Evolutionary conservation across 2,113 vertebrate genomes (phyloP), one percentile per base, ranked within the genome.

Genomic region (Nerophis lumbriciformis): DNA sequence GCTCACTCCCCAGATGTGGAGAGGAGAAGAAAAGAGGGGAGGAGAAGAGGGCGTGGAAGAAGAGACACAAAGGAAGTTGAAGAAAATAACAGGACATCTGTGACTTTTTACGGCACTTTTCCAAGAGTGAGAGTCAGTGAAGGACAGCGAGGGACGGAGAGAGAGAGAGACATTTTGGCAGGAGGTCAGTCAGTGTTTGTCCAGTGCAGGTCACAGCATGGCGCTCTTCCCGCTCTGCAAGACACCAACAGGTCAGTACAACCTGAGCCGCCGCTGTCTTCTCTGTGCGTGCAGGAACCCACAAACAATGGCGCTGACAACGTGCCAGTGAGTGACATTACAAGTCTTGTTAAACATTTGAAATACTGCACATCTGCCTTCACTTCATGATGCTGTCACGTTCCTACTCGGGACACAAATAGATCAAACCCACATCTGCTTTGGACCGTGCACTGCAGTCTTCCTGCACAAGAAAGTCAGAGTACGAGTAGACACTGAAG

Each of bases 231-330:
- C 55, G 14, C 71, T 81, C 73, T 84, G 77, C 85, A 87, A 74
- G 78, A 74, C 63, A 38, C 52, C 80, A 51, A 39, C 88, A 89
- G 89, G 89, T 90, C 78, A 87, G 88, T 88, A 66, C 54, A 71
- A 73, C 65, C 48, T 66, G 54, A 54, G n/a, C 70, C 72, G 51
- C 57, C 47, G 15, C 61, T 52, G 10, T 6, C 57, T 45, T 68
- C 62, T 16, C 14, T 53, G 13, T 58, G 4, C 15, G 13, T 6
- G 28, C 52, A 4, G 19, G 15, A 11, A 38, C 15, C n/a, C 54
- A 57, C 38, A 10, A 57, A 42, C n/a, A 21, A 15, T 49, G 47
- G 48, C 36, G 15, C 15, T 53, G 19, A 16, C 56, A 56, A 53
- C 48, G 14, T 14, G 56, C 47, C 28, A 48, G 51, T 13, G 9